Conservation (phyloP, 2,888 invertebrate species). For the Helicoverpa assulta region DNA sequence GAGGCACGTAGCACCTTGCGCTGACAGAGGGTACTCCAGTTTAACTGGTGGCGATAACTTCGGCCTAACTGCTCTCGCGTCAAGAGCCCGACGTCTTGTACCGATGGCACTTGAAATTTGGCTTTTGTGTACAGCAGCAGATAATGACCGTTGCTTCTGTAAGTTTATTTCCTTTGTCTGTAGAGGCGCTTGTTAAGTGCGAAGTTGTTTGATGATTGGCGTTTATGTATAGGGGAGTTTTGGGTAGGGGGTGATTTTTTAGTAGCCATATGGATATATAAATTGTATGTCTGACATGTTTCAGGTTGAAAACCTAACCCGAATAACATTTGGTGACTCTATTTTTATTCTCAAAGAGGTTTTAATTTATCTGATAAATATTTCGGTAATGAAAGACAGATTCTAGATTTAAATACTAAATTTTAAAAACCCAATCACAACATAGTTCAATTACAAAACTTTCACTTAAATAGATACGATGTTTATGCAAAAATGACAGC, state of each 20-base stretch:
- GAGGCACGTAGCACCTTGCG: slow-evolving; percentile 80
- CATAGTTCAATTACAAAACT: not conserved
- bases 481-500: slow-evolving; percentile 18
- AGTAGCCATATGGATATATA: too few species aligned
- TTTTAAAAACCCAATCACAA: not conserved
- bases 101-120: slow-evolving; percentile 76
- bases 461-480: slow-evolving; percentile 5
- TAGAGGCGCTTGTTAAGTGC: slow-evolving; percentile 7
- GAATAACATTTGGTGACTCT: too few species aligned
- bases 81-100: slow-evolving; percentile 75
- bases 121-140: slow-evolving; percentile 68
- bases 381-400: too few species aligned
- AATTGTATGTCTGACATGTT: too few species aligned
- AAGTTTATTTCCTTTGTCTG: slow-evolving; percentile 37
- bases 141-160: slow-evolving; percentile 51
- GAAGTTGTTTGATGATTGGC: slow-evolving; percentile 12
- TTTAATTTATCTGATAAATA: too few species aligned
- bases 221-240: slow-evolving; percentile 5
- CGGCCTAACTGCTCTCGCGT: slow-evolving; percentile 81
- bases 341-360: too few species aligned
- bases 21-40: slow-evolving; percentile 72
- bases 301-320: too few species aligned
- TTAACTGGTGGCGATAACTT: slow-evolving; percentile 78
- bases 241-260: not conserved
- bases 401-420: too few species aligned